These are phyloP conservation scores for Ranitomeya imitator DNA, from an alignment of 2,113 vertebrate species.

Conservation along the genomic window DNA sequence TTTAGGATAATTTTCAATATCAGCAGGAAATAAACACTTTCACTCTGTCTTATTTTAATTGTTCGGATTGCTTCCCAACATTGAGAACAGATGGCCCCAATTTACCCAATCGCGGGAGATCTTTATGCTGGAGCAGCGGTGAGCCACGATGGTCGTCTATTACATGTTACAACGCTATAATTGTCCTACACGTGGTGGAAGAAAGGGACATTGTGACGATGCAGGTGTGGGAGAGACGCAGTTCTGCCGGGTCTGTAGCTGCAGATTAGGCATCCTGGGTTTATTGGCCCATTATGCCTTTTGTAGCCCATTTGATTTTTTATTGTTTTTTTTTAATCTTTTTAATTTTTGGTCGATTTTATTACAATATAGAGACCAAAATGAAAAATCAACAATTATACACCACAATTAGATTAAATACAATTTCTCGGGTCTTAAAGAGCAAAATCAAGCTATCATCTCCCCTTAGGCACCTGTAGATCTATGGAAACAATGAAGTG, in stretches of 20 bases:
- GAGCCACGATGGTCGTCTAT: conserved; percentile 49
- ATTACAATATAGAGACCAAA: too few relatives aligned
- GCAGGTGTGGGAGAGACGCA: background rate
- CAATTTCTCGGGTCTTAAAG: background rate
- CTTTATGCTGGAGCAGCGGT: conserved; percentile 56
- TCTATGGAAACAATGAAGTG: too few relatives aligned
- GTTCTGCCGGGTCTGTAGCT: background rate
- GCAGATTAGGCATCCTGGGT: background rate
- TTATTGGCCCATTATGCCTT: background rate
- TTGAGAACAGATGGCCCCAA: conserved; percentile 59
- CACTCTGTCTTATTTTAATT: conserved; percentile 62
- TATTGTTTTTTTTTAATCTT: background rate
- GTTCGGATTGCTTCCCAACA: conserved; percentile 56
- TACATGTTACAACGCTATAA: conserved; percentile 41
- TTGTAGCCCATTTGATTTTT: background rate
- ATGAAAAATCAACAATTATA: too few relatives aligned
- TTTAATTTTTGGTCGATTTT: background rate
- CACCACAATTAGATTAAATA: too few relatives aligned
- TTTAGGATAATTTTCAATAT: conserved; percentile 65
- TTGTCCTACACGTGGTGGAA: background rate
- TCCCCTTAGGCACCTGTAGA: too few relatives aligned
- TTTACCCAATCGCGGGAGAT: conserved; percentile 55
- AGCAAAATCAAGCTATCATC: background rate
- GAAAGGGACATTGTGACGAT: background rate
- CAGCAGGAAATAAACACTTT: conserved; percentile 67